Conservation (phyloP, 2,113 vertebrate genomes). For the Crypturellus undulatus region DNA sequence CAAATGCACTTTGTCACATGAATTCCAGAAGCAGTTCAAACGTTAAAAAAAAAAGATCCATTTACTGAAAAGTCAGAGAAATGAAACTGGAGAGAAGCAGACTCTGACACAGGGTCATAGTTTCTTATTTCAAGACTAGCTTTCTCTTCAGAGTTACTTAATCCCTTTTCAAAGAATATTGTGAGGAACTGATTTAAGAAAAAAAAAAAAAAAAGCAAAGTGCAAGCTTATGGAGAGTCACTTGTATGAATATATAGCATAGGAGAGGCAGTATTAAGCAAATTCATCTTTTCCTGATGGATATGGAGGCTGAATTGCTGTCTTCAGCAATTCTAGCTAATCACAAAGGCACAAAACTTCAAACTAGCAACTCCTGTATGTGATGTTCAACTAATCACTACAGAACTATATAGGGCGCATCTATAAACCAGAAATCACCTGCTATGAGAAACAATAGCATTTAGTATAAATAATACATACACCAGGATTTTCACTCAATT, state of each 20-base stretch:
- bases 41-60: neutral
- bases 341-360: constrained; percentile 21
- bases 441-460: neutral
- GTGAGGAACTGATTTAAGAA: neutral
- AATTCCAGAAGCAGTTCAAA: neutral
- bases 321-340: neutral
- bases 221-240: neutral
- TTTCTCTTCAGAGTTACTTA: constrained; percentile 35
- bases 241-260: neutral
- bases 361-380: neutral
- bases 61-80: neutral
- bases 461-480: neutral
- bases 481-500: neutral
- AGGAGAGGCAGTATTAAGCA: neutral
- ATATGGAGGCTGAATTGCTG: constrained; percentile 22
- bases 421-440: neutral
- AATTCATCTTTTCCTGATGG: constrained; percentile 22
- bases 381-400: neutral
- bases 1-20: neutral
- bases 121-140: neutral
- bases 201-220: constrained; percentile 19
- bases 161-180: constrained; percentile 21
- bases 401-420: neutral
- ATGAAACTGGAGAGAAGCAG: neutral
- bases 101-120: neutral